Evolutionary conservation across 2,888 invertebrate species (phyloP).

Genomic region (Cheilosia scutellata): DNA sequence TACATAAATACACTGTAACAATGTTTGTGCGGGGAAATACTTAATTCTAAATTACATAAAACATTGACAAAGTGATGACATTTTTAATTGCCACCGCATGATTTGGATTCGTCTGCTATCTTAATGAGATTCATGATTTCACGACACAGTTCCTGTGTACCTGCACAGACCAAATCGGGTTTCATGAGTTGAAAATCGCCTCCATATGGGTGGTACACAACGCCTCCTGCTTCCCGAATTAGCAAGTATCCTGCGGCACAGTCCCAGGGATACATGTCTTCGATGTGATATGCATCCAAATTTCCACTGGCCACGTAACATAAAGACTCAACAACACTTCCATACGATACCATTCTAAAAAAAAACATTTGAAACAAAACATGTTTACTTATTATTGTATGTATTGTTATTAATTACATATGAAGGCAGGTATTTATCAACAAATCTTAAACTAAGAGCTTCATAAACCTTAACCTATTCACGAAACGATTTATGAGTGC

Average conservation of each 20-base stretch:
- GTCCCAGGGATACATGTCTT: constrained; percentile 91
- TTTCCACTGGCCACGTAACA: constrained; percentile 90
- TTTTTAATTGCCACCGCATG: constrained; percentile 78
- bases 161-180: constrained; percentile 85
- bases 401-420: background rate
- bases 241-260: constrained; percentile 90
- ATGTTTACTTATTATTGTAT: background rate
- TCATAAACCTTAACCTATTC: no score
- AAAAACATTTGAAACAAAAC: background rate
- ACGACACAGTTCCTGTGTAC: constrained; percentile 84
- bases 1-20: constrained; percentile 1
- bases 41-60: background rate
- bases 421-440: no score
- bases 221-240: constrained; percentile 91
- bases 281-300: constrained; percentile 89
- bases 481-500: no score
- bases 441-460: no score
- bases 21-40: background rate
- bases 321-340: constrained; percentile 89
- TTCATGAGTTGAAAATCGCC: constrained; percentile 86
- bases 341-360: constrained; percentile 85
- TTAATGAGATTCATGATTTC: constrained; percentile 85
- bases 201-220: constrained; percentile 87
- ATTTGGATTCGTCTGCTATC: constrained; percentile 84
- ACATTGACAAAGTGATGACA: background rate